These are phyloP conservation scores for Cyanoramphus novaezelandiae DNA, from an alignment of 2,113 vertebrate genomes.

Conservation along the genomic window DNA sequence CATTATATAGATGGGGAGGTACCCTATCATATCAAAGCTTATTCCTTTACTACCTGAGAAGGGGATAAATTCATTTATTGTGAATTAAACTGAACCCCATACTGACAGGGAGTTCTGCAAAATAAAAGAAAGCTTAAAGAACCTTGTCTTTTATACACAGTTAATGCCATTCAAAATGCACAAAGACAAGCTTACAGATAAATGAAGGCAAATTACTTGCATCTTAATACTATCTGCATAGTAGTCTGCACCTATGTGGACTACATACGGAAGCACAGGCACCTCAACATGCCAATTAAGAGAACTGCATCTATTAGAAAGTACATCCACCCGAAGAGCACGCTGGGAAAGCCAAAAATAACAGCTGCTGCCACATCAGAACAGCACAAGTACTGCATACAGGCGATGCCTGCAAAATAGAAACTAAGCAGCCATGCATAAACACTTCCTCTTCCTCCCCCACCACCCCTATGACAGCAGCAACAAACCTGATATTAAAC, in stretches of 20 bases:
- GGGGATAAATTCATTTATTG: neutral
- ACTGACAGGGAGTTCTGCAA: neutral
- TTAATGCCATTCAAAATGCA: neutral
- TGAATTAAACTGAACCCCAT: neutral
- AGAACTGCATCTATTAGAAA: neutral
- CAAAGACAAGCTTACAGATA: neutral
- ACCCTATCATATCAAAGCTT: neutral
- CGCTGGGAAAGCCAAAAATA: constrained; percentile 38
- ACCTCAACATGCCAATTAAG: neutral
- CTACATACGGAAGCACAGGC: neutral
- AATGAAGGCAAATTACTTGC: neutral
- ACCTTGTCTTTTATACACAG: neutral
- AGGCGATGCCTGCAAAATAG: constrained; percentile 17
- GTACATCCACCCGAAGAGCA: neutral
- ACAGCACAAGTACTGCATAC: neutral
- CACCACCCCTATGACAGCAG: neutral
- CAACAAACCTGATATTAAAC: constrained; percentile 23
- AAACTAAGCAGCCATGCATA: constrained; percentile 22
- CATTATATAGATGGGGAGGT: neutral
- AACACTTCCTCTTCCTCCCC: constrained; percentile 34
- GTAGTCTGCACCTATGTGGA: neutral
- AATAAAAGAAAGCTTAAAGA: neutral
- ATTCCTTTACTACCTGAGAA: neutral
- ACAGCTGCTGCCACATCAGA: constrained; percentile 56
- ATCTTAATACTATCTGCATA: neutral